phyloP scores from a whole-genome alignment of 2,797 vertebrate genomes.

The Acanthopagrus latus region DNA sequence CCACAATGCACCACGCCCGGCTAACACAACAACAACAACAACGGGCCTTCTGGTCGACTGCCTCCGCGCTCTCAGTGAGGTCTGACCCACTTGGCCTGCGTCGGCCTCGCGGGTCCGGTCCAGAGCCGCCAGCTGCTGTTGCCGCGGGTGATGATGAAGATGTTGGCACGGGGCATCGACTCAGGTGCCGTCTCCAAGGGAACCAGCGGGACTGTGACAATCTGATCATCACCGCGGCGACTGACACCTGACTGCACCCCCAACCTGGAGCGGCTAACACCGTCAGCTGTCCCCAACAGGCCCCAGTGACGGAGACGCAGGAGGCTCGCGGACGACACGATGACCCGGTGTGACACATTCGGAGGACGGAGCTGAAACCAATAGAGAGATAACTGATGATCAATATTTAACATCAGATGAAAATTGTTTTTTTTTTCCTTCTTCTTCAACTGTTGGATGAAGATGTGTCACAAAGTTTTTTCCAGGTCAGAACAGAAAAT shows the following conservation, averaged over 20 bases:
- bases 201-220: constrained; percentile 74
- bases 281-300: constrained; percentile 52
- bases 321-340: not conserved
- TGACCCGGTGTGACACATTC: constrained; percentile 8
- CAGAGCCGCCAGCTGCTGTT: constrained; percentile 73
- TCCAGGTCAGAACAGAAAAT: constrained; percentile 73
- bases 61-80: constrained; percentile 29
- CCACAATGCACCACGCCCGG: constrained; percentile 39
- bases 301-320: constrained; percentile 27
- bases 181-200: constrained; percentile 81
- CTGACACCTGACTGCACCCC: constrained; percentile 78
- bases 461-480: constrained; percentile 70
- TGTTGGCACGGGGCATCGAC: constrained; percentile 74
- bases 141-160: constrained; percentile 81
- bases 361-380: not conserved
- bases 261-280: constrained; percentile 49
- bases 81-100: constrained; percentile 73
- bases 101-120: constrained; percentile 42
- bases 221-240: constrained; percentile 78
- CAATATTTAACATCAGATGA: not conserved
- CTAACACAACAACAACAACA: constrained; percentile 26
- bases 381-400: not conserved
- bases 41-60: constrained; percentile 13
- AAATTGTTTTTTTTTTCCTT: not conserved
- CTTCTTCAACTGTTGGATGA: not conserved